phyloP scores from a whole-genome alignment of 2,113 vertebrate species.

The Echinops telfairi region DNA sequence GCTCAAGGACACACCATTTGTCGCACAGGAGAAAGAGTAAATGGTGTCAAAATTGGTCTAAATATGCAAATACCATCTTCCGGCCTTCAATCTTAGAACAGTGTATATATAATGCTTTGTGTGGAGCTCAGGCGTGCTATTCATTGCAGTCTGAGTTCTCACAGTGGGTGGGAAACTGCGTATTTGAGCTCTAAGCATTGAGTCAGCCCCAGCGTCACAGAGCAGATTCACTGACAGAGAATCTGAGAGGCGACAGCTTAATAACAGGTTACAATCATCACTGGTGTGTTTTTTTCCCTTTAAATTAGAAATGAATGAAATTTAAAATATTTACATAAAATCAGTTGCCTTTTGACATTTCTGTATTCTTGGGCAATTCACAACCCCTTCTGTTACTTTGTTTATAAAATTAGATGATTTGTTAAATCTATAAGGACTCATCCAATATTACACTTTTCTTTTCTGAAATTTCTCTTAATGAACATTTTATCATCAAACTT shows the following conservation, averaged over 20 bases:
- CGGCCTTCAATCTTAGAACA: neutral
- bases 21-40: neutral
- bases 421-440: neutral
- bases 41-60: neutral
- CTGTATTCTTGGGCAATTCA: neutral
- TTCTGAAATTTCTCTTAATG: constrained; percentile 25
- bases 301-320: neutral
- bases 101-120: neutral
- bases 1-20: neutral
- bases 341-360: neutral
- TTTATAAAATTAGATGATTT: constrained; percentile 17
- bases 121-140: neutral
- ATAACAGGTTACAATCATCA: neutral
- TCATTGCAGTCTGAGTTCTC: neutral
- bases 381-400: neutral
- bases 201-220: neutral
- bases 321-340: constrained; percentile 13
- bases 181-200: neutral
- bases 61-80: neutral
- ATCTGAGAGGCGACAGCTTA: neutral
- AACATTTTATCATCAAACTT: constrained; percentile 28
- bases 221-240: neutral
- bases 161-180: neutral
- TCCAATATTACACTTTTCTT: neutral
- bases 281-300: neutral